phyloP scores from a whole-genome alignment of 2,113 vertebrate genomes.

The Ploceus nigricollis region DNA sequence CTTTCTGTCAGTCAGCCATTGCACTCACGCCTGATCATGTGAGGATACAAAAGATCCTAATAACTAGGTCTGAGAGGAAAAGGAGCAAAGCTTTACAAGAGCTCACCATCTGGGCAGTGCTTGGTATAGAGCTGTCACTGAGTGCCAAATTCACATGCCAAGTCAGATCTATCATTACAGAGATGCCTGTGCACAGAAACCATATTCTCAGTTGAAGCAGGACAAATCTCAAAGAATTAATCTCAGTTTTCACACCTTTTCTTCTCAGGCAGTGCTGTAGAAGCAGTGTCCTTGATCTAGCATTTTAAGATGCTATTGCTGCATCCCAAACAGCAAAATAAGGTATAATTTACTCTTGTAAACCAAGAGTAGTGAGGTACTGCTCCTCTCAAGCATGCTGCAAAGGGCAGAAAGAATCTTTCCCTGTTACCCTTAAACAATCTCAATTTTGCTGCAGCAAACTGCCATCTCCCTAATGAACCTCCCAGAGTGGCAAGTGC shows the following conservation, averaged over 20 bases:
- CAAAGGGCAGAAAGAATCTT: background rate
- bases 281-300: background rate
- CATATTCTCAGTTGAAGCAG: background rate
- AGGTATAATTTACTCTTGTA: background rate
- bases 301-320: background rate
- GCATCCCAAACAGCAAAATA: background rate
- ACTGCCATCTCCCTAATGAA: background rate
- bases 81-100: background rate
- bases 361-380: background rate
- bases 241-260: background rate
- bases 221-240: background rate
- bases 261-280: background rate
- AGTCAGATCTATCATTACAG: background rate
- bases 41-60: background rate
- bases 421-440: background rate
- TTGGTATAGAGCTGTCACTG: slow-evolving; percentile 6
- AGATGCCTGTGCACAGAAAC: background rate
- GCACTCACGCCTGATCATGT: background rate
- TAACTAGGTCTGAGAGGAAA: background rate
- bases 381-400: background rate
- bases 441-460: background rate
- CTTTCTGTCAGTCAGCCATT: background rate
- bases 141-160: background rate
- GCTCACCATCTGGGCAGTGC: background rate
- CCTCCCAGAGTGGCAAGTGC: background rate